Conservation (phyloP, 2,797 vertebrate genomes). For the Anolis apletophallus region DNA sequence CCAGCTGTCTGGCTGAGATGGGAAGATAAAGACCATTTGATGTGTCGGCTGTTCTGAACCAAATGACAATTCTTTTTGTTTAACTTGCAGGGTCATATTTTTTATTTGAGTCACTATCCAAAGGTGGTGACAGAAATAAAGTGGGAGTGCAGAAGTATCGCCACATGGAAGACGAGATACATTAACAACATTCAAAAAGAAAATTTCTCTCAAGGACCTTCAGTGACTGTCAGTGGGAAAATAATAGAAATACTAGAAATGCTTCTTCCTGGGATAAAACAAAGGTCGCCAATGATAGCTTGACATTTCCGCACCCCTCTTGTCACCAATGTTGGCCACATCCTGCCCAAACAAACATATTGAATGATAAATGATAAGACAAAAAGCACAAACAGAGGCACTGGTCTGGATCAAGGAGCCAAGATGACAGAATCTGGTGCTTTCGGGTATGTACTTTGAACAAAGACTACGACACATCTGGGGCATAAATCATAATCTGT, state of each 20-base stretch:
- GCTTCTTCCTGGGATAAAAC: constrained; percentile 4
- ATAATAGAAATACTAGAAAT: background rate
- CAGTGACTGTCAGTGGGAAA: constrained; percentile 35
- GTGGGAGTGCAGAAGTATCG: constrained; percentile 20
- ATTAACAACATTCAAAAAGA: constrained; percentile 20
- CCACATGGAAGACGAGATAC: constrained; percentile 30
- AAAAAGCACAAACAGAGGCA: background rate
- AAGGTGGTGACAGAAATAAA: constrained; percentile 36
- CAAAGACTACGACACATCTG: too few species aligned
- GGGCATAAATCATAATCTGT: too few species aligned
- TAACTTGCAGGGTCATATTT: background rate
- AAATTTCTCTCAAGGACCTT: background rate
- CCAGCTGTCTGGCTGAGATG: constrained; percentile 8
- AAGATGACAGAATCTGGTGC: background rate
- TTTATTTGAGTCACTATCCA: background rate
- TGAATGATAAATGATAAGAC: too few species aligned
- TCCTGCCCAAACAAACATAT: background rate
- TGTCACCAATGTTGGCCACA: too few species aligned
- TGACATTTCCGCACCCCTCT: background rate
- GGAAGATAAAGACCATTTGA: background rate
- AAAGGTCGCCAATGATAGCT: background rate
- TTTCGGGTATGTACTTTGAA: too few species aligned
- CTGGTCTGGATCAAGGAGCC: background rate
- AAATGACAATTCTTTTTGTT: constrained; percentile 16
- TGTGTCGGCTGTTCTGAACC: background rate